Conservation (phyloP, 2,888 invertebrate species). For the Andrena minutula region DNA sequence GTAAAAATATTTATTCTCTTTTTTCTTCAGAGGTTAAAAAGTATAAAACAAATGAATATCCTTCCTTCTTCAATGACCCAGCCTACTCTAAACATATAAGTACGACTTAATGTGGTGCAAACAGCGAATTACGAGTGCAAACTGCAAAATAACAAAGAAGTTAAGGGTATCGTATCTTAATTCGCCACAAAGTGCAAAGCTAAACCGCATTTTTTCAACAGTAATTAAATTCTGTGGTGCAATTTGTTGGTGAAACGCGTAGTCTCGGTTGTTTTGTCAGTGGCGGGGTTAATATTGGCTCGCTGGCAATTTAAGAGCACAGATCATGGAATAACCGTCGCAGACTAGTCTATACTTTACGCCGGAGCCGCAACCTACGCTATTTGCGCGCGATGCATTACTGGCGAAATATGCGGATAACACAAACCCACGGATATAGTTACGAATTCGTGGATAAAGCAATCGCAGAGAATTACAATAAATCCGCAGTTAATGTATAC, state of each 20-base stretch:
- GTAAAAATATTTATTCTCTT: too few species aligned
- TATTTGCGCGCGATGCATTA: constrained; percentile 75
- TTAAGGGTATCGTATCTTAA: too few species aligned
- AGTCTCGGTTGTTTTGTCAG: constrained; percentile 20
- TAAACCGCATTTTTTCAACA: not conserved
- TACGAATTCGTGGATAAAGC: constrained; percentile 80
- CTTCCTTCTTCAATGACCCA: too few species aligned
- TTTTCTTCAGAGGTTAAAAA: too few species aligned
- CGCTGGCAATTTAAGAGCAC: constrained; percentile 39
- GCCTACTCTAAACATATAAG: too few species aligned
- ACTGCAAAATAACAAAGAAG: too few species aligned
- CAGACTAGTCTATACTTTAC: constrained; percentile 55
- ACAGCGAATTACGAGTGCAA: too few species aligned
- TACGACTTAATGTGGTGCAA: too few species aligned
- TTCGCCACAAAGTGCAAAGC: not conserved
- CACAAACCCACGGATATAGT: constrained; percentile 68
- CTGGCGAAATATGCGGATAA: constrained; percentile 72
- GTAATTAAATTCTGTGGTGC: constrained; percentile 15
- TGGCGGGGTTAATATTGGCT: constrained; percentile 43
- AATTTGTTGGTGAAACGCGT: not conserved
- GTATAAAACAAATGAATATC: too few species aligned
- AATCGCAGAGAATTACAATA: constrained; percentile 84
- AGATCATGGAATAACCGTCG: constrained; percentile 49
- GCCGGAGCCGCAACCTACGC: constrained; percentile 62
- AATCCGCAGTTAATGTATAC: constrained; percentile 81